Conservation (phyloP, 2,113 vertebrate species). For the Casuarius casuarius region DNA sequence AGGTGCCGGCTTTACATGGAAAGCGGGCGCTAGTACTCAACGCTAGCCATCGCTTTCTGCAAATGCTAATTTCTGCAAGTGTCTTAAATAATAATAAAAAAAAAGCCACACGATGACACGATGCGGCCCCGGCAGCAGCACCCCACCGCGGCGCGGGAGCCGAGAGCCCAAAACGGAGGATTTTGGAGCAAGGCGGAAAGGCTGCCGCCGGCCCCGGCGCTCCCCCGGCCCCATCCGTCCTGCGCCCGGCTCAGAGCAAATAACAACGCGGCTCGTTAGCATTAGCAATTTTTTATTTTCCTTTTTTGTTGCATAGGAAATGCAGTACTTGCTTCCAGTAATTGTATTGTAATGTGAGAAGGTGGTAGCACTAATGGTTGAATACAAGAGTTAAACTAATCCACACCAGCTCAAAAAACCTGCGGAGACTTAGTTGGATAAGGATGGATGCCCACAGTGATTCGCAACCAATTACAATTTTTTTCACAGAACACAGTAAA, state of each 20-base stretch:
- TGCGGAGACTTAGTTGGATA: constrained; percentile 89
- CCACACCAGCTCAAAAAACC: constrained; percentile 89
- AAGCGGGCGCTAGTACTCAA: too few species aligned
- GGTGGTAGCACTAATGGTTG: constrained; percentile 91
- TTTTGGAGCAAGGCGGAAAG: too few species aligned
- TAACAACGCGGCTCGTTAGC: constrained; percentile 77
- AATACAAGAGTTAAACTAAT: constrained; percentile 90
- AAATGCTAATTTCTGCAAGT: too few species aligned
- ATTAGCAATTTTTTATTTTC: constrained; percentile 98
- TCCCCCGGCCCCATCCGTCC: too few species aligned
- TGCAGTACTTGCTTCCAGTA: constrained; percentile 99
- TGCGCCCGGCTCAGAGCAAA: constrained; percentile 26
- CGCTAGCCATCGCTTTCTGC: too few species aligned
- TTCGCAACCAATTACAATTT: constrained; percentile 90
- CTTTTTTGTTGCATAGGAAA: constrained; percentile 99
- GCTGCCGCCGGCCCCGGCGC: too few species aligned
- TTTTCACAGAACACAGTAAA: constrained; percentile 87
- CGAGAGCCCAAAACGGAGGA: too few species aligned
- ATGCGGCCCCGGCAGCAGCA: too few species aligned
- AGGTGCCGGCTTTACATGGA: too few species aligned
- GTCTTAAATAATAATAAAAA: too few species aligned
- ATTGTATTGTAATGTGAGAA: constrained; percentile 94
- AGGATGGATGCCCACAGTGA: constrained; percentile 90
- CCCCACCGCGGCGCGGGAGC: too few species aligned
- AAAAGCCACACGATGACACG: too few species aligned